Evolutionary conservation across 2,113 vertebrate species (phyloP).

Genomic region (Tupaia tana): DNA sequence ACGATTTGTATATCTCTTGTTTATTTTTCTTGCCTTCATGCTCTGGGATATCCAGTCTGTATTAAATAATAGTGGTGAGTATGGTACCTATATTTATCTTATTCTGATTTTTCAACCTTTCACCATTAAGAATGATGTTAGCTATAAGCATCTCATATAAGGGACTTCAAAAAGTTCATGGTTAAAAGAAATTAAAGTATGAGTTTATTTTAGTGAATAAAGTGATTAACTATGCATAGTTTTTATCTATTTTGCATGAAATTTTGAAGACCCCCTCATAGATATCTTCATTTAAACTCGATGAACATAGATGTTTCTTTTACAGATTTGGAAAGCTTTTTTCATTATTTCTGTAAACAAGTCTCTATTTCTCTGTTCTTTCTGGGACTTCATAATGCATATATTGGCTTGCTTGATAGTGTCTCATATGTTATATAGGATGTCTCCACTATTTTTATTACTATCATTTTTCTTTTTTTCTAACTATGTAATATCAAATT

Average conservation of each 20-base stretch:
- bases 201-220: too few relatives aligned
- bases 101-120: neutral
- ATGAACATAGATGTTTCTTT: neutral
- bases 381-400: neutral
- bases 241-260: too few relatives aligned
- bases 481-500: neutral
- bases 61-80: neutral
- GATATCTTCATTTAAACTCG: neutral
- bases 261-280: too few relatives aligned
- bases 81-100: neutral
- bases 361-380: neutral
- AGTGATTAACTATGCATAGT: too few relatives aligned
- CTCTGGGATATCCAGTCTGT: neutral
- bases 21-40: neutral
- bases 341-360: neutral
- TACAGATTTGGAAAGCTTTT: neutral
- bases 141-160: neutral
- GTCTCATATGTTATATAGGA: neutral
- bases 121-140: neutral
- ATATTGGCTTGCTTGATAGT: neutral
- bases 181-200: too few relatives aligned
- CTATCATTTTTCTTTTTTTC: neutral
- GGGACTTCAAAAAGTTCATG: too few relatives aligned
- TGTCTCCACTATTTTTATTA: neutral
- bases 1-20: neutral